phyloP scores from a whole-genome alignment of 2,888 invertebrate genomes.

The Oscheius myriophilus region DNA sequence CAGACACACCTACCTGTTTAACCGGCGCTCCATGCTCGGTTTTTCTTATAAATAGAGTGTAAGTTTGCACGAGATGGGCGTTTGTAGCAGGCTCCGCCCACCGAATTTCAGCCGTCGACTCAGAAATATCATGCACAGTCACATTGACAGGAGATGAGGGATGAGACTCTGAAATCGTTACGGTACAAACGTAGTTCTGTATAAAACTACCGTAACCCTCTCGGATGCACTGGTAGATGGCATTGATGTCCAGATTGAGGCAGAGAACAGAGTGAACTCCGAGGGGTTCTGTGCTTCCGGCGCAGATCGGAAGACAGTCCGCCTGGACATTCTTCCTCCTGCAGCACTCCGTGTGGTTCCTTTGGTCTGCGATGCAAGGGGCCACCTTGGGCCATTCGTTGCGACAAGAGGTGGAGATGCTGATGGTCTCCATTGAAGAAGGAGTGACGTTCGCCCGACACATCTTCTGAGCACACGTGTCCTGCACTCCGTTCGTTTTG shows the following conservation, averaged over 20 bases:
- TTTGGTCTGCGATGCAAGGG: constrained; percentile 72
- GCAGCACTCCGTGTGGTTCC: constrained; percentile 86
- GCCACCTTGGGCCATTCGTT: constrained; percentile 57
- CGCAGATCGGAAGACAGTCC: constrained; percentile 84
- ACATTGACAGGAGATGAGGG: constrained; percentile 61
- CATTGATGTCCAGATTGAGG: constrained; percentile 56
- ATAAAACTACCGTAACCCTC: constrained; percentile 57
- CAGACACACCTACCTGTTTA: constrained; percentile 37
- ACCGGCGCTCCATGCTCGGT: constrained; percentile 50
- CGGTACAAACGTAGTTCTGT: not conserved
- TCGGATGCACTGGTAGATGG: constrained; percentile 59
- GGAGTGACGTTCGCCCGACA: constrained; percentile 49
- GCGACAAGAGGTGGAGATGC: constrained; percentile 58
- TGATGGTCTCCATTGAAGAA: constrained; percentile 48
- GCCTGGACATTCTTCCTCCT: constrained; percentile 83
- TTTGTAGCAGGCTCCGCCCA: constrained; percentile 54
- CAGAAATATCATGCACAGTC: constrained; percentile 39
- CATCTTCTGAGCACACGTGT: constrained; percentile 54
- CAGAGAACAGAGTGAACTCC: constrained; percentile 72
- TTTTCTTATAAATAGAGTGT: constrained; percentile 53
- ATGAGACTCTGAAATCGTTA: constrained; percentile 48
- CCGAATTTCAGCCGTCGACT: constrained; percentile 40
- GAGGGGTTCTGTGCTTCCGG: constrained; percentile 75
- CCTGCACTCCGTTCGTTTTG: constrained; percentile 40
- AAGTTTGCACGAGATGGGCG: constrained; percentile 52